Conservation (phyloP, 2,113 vertebrate genomes). For the Parotia lawesii region DNA sequence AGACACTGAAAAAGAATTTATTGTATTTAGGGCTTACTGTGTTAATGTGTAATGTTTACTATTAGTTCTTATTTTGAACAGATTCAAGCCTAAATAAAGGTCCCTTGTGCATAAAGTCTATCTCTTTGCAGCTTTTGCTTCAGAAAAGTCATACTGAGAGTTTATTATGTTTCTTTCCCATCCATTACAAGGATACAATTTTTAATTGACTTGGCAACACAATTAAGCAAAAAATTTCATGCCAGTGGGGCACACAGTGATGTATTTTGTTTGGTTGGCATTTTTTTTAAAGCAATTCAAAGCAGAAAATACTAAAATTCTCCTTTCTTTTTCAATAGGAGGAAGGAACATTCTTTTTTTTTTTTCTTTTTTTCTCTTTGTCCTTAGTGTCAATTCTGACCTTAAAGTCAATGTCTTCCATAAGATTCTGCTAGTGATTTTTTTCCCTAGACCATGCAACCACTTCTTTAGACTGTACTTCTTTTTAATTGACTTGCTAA, state of each 20-base stretch:
- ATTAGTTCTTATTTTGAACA: background rate
- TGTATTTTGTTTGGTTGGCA: background rate
- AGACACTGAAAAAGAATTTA: background rate
- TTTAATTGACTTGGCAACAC: background rate
- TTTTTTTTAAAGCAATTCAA: background rate
- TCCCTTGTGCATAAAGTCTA: background rate
- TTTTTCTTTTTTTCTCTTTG: background rate
- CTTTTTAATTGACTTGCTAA: constrained; percentile 11
- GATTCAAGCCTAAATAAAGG: background rate
- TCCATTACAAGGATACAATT: background rate
- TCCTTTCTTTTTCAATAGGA: background rate
- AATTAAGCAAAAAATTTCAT: background rate
- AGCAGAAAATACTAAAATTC: background rate
- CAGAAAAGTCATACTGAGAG: background rate
- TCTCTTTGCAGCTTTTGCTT: background rate
- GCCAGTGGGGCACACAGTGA: background rate
- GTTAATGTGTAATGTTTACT: background rate
- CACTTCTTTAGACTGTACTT: background rate
- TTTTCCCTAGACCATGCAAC: background rate
- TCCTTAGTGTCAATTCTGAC: background rate
- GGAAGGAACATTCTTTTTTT: background rate
- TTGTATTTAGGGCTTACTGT: background rate
- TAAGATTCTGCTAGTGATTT: background rate
- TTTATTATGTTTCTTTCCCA: background rate
- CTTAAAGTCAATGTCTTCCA: background rate